Evolutionary conservation across 2,888 invertebrate genomes (phyloP).

Genomic region (Pocota personata): DNA sequence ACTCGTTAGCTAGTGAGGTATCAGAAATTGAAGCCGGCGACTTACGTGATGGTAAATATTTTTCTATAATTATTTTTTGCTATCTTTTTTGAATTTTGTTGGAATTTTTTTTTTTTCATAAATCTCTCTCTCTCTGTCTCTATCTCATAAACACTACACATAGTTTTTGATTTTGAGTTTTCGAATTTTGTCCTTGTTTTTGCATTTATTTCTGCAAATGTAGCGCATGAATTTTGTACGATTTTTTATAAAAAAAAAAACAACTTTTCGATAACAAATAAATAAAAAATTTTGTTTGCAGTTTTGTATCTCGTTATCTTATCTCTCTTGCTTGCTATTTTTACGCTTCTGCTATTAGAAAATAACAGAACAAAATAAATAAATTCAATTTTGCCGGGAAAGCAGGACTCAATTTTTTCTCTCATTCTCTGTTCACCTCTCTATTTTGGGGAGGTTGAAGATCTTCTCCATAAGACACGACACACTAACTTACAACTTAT

Average conservation of each 20-base stretch:
- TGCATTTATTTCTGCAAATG: slow-evolving; percentile 37
- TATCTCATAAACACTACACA: slow-evolving; percentile 58
- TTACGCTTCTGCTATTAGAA: slow-evolving; percentile 38
- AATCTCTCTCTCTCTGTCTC: slow-evolving; percentile 34
- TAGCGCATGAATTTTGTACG: slow-evolving; percentile 52
- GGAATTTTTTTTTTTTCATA: background rate
- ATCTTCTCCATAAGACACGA: slow-evolving; percentile 18
- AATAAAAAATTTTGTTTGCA: background rate
- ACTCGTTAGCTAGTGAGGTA: slow-evolving; percentile 91
- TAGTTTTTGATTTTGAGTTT: slow-evolving; percentile 22
- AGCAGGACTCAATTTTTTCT: slow-evolving; percentile 79
- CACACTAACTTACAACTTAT: slow-evolving; percentile 19
- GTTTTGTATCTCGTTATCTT: slow-evolving; percentile 30
- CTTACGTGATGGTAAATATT: slow-evolving; percentile 90
- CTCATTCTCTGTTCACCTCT: background rate
- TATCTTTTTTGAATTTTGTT: slow-evolving; percentile 30
- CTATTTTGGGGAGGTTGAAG: background rate
- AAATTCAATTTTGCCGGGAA: slow-evolving; percentile 80
- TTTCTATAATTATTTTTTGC: background rate
- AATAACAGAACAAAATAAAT: slow-evolving; percentile 23
- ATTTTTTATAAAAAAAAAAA: slow-evolving; percentile 18
- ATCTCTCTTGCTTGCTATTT: slow-evolving; percentile 55
- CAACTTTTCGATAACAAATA: background rate
- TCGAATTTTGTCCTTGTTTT: background rate
- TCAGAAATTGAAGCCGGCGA: slow-evolving; percentile 97